Conservation (phyloP, 2,888 invertebrate genomes). For the Yponomeuta cagnagella region DNA sequence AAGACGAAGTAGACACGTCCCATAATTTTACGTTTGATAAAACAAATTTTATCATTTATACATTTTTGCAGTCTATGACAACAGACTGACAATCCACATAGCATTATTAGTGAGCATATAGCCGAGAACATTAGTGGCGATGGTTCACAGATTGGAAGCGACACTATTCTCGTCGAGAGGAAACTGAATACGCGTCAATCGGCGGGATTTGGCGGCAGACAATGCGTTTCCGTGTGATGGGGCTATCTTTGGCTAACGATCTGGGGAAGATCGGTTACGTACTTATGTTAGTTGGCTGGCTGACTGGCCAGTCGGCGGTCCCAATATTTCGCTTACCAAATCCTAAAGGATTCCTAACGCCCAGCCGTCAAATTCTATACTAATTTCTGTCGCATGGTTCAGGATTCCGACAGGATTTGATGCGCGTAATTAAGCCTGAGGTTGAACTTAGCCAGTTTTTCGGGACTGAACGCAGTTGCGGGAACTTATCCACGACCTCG, state of each 20-base stretch:
- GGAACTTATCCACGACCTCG: too few species aligned
- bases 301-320: background rate
- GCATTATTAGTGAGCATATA: background rate
- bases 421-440: too few species aligned
- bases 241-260: conserved; percentile 6
- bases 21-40: too few species aligned
- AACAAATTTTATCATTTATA: too few species aligned
- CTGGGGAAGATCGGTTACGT: conserved; percentile 5
- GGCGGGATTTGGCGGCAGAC: conserved; percentile 1
- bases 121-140: background rate
- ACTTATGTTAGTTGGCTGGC: background rate
- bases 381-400: too few species aligned
- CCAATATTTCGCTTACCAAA: too few species aligned
- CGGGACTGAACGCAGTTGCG: too few species aligned
- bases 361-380: too few species aligned
- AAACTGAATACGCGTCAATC: conserved; percentile 8
- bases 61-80: background rate
- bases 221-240: conserved; percentile 4
- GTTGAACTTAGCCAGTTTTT: too few species aligned
- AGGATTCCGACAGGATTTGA: too few species aligned
- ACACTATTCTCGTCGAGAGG: conserved; percentile 9
- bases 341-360: too few species aligned
- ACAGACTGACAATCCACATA: background rate
- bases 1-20: too few species aligned
- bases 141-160: background rate